Base-by-base conservation (phyloP, 2,888 invertebrate species). In the Lycaena phlaeas region DNA sequence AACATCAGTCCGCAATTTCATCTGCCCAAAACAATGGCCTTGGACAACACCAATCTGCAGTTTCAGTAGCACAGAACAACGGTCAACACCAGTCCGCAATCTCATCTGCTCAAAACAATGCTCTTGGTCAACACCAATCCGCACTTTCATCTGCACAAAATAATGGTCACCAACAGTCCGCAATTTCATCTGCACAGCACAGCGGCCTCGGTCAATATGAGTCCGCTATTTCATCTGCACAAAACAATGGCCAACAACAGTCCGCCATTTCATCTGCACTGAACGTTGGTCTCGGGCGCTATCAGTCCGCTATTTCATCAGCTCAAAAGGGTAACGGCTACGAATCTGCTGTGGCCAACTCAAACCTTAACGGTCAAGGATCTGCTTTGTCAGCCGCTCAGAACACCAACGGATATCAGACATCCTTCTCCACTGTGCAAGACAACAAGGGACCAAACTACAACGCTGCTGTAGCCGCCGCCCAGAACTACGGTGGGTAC, bases 381-480 rank as follows among this genome's bases (percentile, higher is more conserved):
- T 62, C 71, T 1, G 64, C 68, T n/a, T 45, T 65, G 3, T 64
- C 75, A 2, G 52, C 67, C 1, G 63, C 61, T 2, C 61, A 68
- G 31, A 64, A 59, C 38, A 49, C 48, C 11, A 63, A 62, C 1
- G 53, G 56, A 12, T 56, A 46, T 38, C 60, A 61, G 39, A 57
- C 62, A 1, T 61, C 65, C n/a, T 36, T 62, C n/a, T 61, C 66
- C 0, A 44, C 58, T 1, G 58, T 65, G n/a, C 68, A 34, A 10
- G 22, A 69, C 36, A 59, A 54, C 15, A 44, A 59, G 17, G 67
- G 64, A 4, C 40, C 34, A 0, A 60, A 58, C 34, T 52, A 57
- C 42, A 61, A 59, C 14, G 14, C 51, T n/a, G 65, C 76, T 1
- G 58, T 74, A 2, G 68, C 81, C 2, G 67, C 77, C 1, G 54